These are phyloP conservation scores for Oryzias celebensis DNA, from an alignment of 2,113 vertebrate genomes.

Conservation along the genomic window DNA sequence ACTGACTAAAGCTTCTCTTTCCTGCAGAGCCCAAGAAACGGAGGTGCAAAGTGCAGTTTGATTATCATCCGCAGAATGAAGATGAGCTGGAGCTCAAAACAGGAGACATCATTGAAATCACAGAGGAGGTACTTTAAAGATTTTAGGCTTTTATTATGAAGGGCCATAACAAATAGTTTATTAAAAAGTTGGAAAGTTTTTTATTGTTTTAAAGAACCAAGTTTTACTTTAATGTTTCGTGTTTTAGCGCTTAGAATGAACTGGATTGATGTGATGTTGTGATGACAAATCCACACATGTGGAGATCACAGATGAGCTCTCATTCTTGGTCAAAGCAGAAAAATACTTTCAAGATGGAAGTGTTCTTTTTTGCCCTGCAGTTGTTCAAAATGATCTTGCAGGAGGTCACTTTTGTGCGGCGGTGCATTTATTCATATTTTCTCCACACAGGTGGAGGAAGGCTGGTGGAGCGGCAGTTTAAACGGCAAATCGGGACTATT, in stretches of 20 bases:
- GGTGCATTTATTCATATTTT: background rate
- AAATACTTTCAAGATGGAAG: too few species aligned
- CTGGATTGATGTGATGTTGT: too few species aligned
- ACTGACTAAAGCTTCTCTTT: background rate
- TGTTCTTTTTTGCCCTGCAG: too few species aligned
- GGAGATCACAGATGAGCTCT: too few species aligned
- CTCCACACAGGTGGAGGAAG: constrained; percentile 88
- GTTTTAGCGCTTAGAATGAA: too few species aligned
- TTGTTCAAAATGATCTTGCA: too few species aligned
- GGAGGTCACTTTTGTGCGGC: background rate
- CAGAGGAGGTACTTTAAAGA: constrained; percentile 83
- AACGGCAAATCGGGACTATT: constrained; percentile 88
- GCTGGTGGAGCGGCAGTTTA: constrained; percentile 90
- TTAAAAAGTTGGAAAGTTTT: background rate
- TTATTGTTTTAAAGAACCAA: background rate
- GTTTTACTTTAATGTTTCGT: too few species aligned
- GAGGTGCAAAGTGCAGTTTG: constrained; percentile 87
- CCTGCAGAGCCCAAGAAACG: constrained; percentile 84
- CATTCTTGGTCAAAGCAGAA: too few species aligned
- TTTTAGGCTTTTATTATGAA: background rate
- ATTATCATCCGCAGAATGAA: constrained; percentile 90
- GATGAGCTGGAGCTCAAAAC: constrained; percentile 91
- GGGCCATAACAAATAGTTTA: background rate
- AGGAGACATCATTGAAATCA: constrained; percentile 88
- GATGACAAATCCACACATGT: too few species aligned